Evolutionary conservation across 2,113 vertebrate species (phyloP).

Genomic region (Nymphicus hollandicus): DNA sequence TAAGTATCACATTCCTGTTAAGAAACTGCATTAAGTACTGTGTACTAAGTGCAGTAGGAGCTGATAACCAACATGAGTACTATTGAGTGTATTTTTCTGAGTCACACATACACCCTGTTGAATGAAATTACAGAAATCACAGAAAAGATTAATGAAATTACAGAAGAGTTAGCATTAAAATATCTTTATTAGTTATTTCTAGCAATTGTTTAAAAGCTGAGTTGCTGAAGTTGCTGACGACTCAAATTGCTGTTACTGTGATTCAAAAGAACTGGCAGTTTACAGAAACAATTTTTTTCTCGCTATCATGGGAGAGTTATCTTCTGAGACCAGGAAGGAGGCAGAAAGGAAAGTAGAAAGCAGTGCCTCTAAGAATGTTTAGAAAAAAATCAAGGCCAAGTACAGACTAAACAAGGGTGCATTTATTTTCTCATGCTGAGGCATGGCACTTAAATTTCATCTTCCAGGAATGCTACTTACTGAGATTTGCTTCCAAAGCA

Average conservation of each 20-base stretch:
- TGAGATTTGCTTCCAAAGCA: neutral
- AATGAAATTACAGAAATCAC: neutral
- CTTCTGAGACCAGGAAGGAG: neutral
- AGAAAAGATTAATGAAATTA: neutral
- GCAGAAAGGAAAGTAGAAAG: neutral
- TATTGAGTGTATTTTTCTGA: neutral
- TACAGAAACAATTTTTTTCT: neutral
- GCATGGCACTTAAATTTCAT: neutral
- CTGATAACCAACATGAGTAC: neutral
- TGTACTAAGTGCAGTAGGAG: neutral
- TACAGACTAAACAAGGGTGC: slow-evolving; percentile 12
- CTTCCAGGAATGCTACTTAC: neutral
- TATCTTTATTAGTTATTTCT: neutral
- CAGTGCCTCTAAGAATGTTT: neutral
- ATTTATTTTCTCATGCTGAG: neutral
- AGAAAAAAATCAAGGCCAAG: neutral
- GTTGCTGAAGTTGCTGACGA: neutral
- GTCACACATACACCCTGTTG: neutral
- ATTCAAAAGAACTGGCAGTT: neutral
- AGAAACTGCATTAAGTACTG: neutral
- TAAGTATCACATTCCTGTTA: neutral
- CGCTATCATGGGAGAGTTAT: neutral
- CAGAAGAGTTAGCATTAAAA: neutral
- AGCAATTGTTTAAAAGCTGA: neutral
- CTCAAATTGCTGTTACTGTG: accelerated